Base-by-base conservation (phyloP, 2,888 invertebrate genomes). In the Eilema depressum region DNA sequence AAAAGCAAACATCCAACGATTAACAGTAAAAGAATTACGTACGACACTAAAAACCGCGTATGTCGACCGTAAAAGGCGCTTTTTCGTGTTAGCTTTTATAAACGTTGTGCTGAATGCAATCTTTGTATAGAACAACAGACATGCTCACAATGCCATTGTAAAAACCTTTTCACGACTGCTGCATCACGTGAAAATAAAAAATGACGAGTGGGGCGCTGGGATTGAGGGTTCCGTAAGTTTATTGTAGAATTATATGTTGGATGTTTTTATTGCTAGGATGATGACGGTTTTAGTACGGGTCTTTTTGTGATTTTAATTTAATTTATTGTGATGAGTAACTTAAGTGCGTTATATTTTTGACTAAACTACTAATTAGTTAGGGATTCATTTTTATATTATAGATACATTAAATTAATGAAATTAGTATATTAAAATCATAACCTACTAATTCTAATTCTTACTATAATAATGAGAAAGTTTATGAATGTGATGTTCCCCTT, bases 31-130 rank as follows among this genome's bases (percentile, higher is more conserved):
- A 73, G 66, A 64, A 63, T 75, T 67, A 78, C 70, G 17, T 41
- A 68, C 60, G 71, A 72, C 65, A 73, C 59, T 74, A 73, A 75
- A 75, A 80, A 76, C 72, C 76, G 69, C 71, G 69, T 72, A 75
- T 66, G 76, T 78, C 47, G 72, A 74, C 70, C 73, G 76, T 79
- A 77, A 88, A 86, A 87, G 79, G 83, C 82, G 79, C 83, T 86
- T 86, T 88, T 86, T 81, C 84, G 72, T 75, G 86, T 86, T 82
- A 82, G 78, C 83, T 84, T 88, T 85, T 85, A 85, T 86, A 86
- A 87, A 87, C 82, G 85, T 85, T 86, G 80, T 83, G 80, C 81
- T 85, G 85, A 84, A 88, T 85, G 86, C 85, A 89, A 87, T 88
- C 85, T 89, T 86, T 81, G 75, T 76, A 78, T 77, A 78, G 79